Evolutionary conservation across 2,113 vertebrate species (phyloP), one percentile per base, ranked within the genome.

Genomic region (Python bivittatus): DNA sequence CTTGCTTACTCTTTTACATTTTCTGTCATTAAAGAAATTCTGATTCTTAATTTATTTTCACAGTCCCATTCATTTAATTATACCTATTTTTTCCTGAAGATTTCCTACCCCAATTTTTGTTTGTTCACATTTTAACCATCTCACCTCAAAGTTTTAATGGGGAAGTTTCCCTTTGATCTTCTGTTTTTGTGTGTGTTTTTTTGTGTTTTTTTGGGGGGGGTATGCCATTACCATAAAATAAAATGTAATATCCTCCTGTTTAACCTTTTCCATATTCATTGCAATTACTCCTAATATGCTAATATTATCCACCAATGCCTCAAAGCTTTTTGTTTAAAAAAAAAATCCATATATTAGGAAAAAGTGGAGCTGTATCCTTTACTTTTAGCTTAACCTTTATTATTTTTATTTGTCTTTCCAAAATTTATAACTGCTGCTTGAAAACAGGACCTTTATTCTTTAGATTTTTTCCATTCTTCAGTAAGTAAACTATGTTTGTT

Each of bases 221-320:
- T 79, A 22, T 8, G 17, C 72, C 72, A 79, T 52, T 52, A 86
- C 42, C 84, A 86, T 52, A 86, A 86, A 86, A 86, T 86, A 53
- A 29, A 79, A 42, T 22, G 72, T 79, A 79, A 38, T 79, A 38
- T 0, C 72, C 17, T 38, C 17, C 72, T 79, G 17, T 79, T 79
- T 79, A 79, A 79, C 72, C 72, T 79, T 79, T 79, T 79, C 72
- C 72, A 79, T 79, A 79, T 79, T 79, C 72, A 79, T 79, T 86
- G 84, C 84, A 86, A 52, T 86, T 86, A 52, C 84, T 86, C 33
- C 72, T 86, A 48, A 52, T 48, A 86, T 53, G 84, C 42, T 53
- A 86, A 86, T 86, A 86, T 52, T 42, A 79, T 79, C 72, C 72
- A 38, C 33, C 72, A 79, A 22, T 79, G 72, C 72, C 25, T 48